Evolutionary conservation across 2,888 invertebrate species (phyloP), one percentile per base, ranked within the genome.

Genomic region (Eremobia ochroleuca): DNA sequence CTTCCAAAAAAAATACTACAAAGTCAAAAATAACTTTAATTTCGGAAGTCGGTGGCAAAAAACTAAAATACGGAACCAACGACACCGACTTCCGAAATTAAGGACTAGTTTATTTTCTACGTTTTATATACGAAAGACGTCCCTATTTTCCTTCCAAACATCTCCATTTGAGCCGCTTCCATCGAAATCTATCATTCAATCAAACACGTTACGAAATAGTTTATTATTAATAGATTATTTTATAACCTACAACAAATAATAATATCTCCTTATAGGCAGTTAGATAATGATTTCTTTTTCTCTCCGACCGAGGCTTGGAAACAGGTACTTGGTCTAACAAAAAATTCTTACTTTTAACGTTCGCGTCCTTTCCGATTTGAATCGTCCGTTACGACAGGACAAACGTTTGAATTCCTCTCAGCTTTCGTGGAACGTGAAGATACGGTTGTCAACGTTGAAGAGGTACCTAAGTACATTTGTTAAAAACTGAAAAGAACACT

Each of bases 271-370:
- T 55, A 13, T 9, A 64, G 25, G 49, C n/a, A 28, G 64, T 72
- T 55, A 64, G 55, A 37, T 80, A 65, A 65, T 80, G 28, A 73
- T 80, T 65, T 65, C 65, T 73, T 78, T 64, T 65, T 49, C 71
- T 55, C 52, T 46, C 52, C n/a, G 2, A 1, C 37, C 6, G 58
- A 66, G 80, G 15, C 76, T 46, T 55, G 0, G 28, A 59, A 81
- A 81, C 80, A 76, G 80, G 80, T 81, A 81, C 77, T 49, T 15
- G 34, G 11, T 2, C 15, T 21, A 4, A 82, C 82, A 81, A 81
- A 81, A 81, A 80, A 81, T 0, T 4, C 25, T 15, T 9, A n/a
- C 31, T 34, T 15, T 31, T 75, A 82, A 81, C 82, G 82, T 61
- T 66, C 77, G 70, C 77, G 66, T 61, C 69, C 80, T 82, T 49